These are phyloP conservation scores for Mactra quadrangularis DNA, from an alignment of 1,140 invertebrate genomes.

Conservation along the genomic window DNA sequence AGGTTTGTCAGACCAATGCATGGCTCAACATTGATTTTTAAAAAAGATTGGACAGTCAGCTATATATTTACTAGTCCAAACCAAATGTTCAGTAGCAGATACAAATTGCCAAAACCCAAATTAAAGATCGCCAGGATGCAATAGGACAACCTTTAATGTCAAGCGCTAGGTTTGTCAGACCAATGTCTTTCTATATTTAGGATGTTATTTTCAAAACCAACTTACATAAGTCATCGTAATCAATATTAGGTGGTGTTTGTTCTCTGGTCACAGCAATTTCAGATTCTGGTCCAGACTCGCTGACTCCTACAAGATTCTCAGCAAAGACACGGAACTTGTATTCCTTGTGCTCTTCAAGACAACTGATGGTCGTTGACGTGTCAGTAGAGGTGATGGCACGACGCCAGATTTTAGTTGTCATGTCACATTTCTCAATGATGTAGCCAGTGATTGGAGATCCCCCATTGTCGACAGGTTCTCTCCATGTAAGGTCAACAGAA, in stretches of 20 bases:
- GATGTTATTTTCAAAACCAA: too few relatives aligned
- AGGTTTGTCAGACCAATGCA: too few relatives aligned
- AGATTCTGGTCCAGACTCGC: constrained; percentile 89
- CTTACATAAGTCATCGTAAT: constrained; percentile 82
- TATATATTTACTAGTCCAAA: too few relatives aligned
- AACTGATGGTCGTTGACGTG: constrained; percentile 89
- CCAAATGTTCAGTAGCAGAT: too few relatives aligned
- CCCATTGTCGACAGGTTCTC: constrained; percentile 94
- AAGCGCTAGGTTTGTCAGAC: too few relatives aligned
- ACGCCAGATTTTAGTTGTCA: constrained; percentile 97
- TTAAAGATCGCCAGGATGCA: too few relatives aligned
- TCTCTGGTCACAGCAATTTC: constrained; percentile 83
- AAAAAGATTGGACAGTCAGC: too few relatives aligned
- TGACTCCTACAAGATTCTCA: constrained; percentile 98
- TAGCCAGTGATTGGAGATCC: constrained; percentile 98
- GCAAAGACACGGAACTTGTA: constrained; percentile 99
- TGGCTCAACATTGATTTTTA: too few relatives aligned
- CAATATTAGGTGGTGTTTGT: constrained; percentile 85
- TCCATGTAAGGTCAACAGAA: constrained; percentile 96
- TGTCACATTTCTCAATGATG: constrained; percentile 94
- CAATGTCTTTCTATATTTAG: too few relatives aligned
- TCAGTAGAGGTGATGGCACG: constrained; percentile 96
- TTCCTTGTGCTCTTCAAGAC: constrained; percentile 87
- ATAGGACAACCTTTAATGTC: too few relatives aligned
- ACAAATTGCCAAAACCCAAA: too few relatives aligned